Percentiles rank a stretch among this genome's conserved stretches.
Evolutionary conservation across 2,797 vertebrate species (phyloP).

Genomic region (Spinibarbus caldwelli): DNA sequence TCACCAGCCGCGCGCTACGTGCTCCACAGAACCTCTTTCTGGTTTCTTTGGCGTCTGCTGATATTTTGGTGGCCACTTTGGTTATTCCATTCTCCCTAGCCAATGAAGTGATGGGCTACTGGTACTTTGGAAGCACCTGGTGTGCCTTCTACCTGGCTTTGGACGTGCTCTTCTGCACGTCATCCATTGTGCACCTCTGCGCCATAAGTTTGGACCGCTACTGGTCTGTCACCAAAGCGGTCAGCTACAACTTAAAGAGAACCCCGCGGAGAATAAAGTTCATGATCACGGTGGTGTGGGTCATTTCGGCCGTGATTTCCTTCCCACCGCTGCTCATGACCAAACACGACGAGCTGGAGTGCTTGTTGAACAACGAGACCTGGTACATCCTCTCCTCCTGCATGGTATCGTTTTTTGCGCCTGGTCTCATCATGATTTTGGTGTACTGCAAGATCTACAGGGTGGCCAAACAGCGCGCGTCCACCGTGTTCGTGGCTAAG

Average conservation of each 20-base stretch:
- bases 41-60: constrained; percentile 88
- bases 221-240: constrained; percentile 90
- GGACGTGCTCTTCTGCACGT: constrained; percentile 91
- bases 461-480: constrained; percentile 83
- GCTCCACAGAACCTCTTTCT: constrained; percentile 92
- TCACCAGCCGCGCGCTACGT: constrained; percentile 86
- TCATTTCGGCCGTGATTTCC: constrained; percentile 84
- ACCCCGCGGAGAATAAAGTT: constrained; percentile 85
- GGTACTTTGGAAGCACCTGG: constrained; percentile 90
- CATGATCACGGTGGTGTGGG: constrained; percentile 87
- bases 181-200: constrained; percentile 91
- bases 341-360: constrained; percentile 76
- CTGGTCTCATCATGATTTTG: constrained; percentile 88
- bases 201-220: constrained; percentile 93
- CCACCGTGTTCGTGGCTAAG: constrained; percentile 81
- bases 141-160: constrained; percentile 89
- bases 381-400: constrained; percentile 92
- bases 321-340: constrained; percentile 87
- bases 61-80: constrained; percentile 89
- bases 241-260: constrained; percentile 88
- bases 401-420: constrained; percentile 87
- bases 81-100: constrained; percentile 91
- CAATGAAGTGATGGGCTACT: constrained; percentile 92
- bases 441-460: constrained; percentile 91
- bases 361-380: constrained; percentile 87